These are phyloP conservation scores for Tetragnatha versicolor DNA, from an alignment of 1,140 invertebrate genomes.

Conservation along the genomic window DNA sequence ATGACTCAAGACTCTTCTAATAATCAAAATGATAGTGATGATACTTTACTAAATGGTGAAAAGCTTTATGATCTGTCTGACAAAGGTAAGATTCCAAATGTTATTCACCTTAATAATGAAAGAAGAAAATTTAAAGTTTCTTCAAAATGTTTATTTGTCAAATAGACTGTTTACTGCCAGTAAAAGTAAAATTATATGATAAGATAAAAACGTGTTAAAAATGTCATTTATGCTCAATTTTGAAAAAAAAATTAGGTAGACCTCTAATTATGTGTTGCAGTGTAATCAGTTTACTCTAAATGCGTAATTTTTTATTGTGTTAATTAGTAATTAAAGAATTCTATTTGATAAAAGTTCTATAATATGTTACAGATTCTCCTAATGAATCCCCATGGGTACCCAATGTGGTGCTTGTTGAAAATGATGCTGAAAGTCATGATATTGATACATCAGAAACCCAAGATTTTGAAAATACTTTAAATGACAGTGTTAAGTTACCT, in stretches of 20 bases:
- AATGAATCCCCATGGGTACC: conserved; percentile 45
- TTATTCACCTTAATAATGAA: too few relatives aligned
- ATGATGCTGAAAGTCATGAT: conserved; percentile 10
- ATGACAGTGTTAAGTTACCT: not conserved
- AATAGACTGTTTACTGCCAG: too few relatives aligned
- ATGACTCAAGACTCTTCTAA: not conserved
- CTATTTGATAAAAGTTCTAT: not conserved
- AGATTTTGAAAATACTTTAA: not conserved
- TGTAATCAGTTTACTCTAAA: too few relatives aligned
- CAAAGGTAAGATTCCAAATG: conserved; percentile 8
- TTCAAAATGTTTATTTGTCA: too few relatives aligned
- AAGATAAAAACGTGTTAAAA: too few relatives aligned
- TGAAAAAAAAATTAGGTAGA: too few relatives aligned
- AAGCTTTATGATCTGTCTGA: conserved; percentile 30
- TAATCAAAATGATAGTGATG: conserved; percentile 20
- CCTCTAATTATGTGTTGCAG: too few relatives aligned
- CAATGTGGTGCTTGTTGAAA: conserved; percentile 47
- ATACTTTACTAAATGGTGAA: conserved; percentile 8
- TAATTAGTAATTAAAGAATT: not conserved
- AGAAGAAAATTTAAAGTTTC: not conserved
- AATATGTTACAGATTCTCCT: conserved; percentile 11
- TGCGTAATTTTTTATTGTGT: not conserved
- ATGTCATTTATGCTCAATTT: too few relatives aligned
- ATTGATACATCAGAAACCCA: not conserved
- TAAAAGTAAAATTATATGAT: too few relatives aligned